These are phyloP conservation scores for Philhelius pedissequus DNA, from an alignment of 2,888 invertebrate species.

Conservation along the genomic window DNA sequence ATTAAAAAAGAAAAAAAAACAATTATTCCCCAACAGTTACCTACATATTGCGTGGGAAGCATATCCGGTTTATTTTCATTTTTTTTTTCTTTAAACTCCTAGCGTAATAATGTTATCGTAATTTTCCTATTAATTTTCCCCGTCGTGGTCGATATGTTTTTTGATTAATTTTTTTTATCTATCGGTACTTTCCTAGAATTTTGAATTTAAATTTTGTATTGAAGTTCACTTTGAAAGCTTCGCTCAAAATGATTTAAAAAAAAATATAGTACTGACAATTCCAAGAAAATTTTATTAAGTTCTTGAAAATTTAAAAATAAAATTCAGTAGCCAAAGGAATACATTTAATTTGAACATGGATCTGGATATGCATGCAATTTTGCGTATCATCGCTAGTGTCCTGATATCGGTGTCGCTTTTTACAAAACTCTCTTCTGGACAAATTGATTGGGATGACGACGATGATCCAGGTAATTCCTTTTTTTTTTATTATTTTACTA, in stretches of 20 bases:
- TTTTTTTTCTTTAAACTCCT: no score
- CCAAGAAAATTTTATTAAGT: neutral
- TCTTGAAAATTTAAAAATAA: constrained; percentile 14
- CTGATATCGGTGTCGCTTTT: constrained; percentile 74
- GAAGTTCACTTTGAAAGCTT: neutral
- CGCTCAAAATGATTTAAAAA: neutral
- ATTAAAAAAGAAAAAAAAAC: neutral
- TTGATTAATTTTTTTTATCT: neutral
- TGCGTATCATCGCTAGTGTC: constrained; percentile 72
- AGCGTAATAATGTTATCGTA: neutral
- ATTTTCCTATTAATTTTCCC: neutral
- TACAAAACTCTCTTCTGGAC: constrained; percentile 76
- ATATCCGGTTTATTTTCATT: neutral
- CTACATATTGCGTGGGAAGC: neutral
- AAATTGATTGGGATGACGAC: constrained; percentile 80
- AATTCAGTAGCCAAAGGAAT: constrained; percentile 7
- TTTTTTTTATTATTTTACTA: neutral
- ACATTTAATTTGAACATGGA: constrained; percentile 64
- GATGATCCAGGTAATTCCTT: constrained; percentile 78
- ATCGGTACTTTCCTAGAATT: no score
- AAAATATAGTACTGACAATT: neutral
- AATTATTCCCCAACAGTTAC: neutral
- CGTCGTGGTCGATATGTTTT: neutral
- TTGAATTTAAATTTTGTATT: neutral
- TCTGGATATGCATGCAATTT: constrained; percentile 69